Evolutionary conservation across 1,140 invertebrate genomes (phyloP).

Genomic region (Atta colombica): DNA sequence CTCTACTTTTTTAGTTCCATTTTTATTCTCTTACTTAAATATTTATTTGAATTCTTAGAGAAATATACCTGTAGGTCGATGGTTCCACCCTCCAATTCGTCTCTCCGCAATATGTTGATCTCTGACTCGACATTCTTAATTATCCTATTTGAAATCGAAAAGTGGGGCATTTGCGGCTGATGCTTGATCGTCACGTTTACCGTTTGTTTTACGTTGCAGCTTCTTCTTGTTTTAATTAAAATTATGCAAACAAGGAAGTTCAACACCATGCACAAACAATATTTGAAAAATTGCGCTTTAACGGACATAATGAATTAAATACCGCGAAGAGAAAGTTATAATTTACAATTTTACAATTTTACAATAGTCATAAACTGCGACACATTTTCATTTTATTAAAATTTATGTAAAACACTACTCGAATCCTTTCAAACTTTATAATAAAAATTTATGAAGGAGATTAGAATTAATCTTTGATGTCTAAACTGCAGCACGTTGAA

Average conservation of each 20-base stretch:
- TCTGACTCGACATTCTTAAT: constrained; percentile 37
- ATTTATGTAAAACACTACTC: not conserved
- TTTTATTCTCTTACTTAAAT: not conserved
- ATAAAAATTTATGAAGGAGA: constrained; percentile 1
- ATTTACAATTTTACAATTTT: constrained; percentile 20
- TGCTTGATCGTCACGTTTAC: not conserved
- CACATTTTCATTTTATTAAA: not conserved
- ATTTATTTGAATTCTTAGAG: not conserved
- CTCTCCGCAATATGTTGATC: constrained; percentile 30
- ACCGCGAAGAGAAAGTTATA: not conserved
- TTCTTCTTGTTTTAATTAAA: constrained; percentile 50
- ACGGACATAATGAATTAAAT: constrained; percentile 63
- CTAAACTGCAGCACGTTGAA: not conserved
- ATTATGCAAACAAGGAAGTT: constrained; percentile 58
- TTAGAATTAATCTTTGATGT: not conserved
- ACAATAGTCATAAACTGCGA: not conserved
- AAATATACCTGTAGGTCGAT: constrained; percentile 68
- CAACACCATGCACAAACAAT: constrained; percentile 47
- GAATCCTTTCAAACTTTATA: not conserved
- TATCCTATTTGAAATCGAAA: not conserved
- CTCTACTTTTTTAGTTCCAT: not conserved
- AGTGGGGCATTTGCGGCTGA: not conserved
- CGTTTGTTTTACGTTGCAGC: constrained; percentile 1
- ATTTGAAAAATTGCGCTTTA: constrained; percentile 67
- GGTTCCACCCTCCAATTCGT: constrained; percentile 50